A percentile compares a stretch with the other conserved stretches of the same genome.
Evolutionary conservation across 2,113 vertebrate genomes (phyloP).

Genomic region (Perca schrenkii): DNA sequence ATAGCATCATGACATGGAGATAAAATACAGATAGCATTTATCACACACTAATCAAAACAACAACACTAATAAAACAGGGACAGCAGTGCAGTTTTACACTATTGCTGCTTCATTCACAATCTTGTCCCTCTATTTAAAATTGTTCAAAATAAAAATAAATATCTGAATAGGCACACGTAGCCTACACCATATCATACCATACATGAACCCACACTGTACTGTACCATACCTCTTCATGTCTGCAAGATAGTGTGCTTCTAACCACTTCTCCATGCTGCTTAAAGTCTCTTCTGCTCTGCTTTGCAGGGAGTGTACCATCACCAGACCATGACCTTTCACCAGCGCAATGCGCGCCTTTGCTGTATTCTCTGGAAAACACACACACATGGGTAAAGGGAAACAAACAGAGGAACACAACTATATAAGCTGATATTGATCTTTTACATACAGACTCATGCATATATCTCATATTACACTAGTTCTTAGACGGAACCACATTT

Average conservation of each 20-base stretch:
- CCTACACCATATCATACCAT: neutral
- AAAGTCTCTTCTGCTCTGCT: constrained; percentile 81
- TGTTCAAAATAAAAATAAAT: too few relatives aligned
- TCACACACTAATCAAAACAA: neutral
- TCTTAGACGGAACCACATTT: neutral
- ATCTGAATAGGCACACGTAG: neutral
- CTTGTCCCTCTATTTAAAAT: neutral
- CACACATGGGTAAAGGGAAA: neutral
- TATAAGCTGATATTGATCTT: neutral
- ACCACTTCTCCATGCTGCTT: constrained; percentile 87
- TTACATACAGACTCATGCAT: constrained; percentile 1
- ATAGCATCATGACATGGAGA: neutral
- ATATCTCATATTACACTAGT: neutral
- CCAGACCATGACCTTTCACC: constrained; percentile 86
- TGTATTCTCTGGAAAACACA: constrained; percentile 79
- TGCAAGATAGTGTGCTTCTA: constrained; percentile 84
- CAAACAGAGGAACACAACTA: constrained; percentile 5
- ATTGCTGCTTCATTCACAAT: neutral
- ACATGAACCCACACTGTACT: neutral
- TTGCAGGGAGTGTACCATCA: constrained; percentile 82
- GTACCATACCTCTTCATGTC: constrained; percentile 88
- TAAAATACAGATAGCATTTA: neutral
- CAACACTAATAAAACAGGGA: neutral
- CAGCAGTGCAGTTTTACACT: neutral
- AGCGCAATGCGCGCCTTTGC: constrained; percentile 85